Base-by-base conservation (phyloP, 2,888 invertebrate species). In the Dryobota labecula region DNA sequence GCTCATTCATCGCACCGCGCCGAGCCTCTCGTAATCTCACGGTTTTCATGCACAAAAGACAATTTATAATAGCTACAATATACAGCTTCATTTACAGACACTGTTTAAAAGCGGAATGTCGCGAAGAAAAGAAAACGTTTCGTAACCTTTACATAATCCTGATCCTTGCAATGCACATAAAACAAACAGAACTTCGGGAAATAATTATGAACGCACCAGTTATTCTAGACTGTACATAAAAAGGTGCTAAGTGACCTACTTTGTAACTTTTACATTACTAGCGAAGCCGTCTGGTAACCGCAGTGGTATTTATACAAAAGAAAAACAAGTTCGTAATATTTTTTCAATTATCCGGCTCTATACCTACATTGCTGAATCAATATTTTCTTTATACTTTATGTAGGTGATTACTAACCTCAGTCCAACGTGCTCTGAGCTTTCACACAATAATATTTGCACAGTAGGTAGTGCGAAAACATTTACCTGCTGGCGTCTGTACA, bases 221-320 rank as follows among this genome's bases (percentile, higher is more conserved):
- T 62, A 47, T 49, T 61, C 43, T 56, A 61, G 51, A 53, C 38
- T 36, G 54, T 47, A 47, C 51, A 75, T 67, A 66, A 74, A 80
- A 80, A 77, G 30, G 33, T 82, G 72, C 41, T 67, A 70, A 72
- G 27, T 76, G 72, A 74, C 83, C 86, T 64, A 86, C 72, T 86
- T 82, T 78, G 18, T 56, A 77, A 83, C 83, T 78, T 85, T 86
- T 84, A 86, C 85, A 74, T 70, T 80, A 73, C 57, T 45, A 61
- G 63, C 70, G 54, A 76, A 73, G 62, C 15, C 71, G 68, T 62
- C 72, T 70, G 47, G 70, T 65, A 82, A 86, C 85, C 83, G 71
- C 86, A 83, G 24, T 63, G 72, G 76, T 78, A 76, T 80, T 76
- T 79, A 76, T 72, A 76, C 60, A 74, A 76, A 83, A 82, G 70